phyloP scores from a whole-genome alignment of 2,113 vertebrate species.

The Lophotis ruficrista region DNA sequence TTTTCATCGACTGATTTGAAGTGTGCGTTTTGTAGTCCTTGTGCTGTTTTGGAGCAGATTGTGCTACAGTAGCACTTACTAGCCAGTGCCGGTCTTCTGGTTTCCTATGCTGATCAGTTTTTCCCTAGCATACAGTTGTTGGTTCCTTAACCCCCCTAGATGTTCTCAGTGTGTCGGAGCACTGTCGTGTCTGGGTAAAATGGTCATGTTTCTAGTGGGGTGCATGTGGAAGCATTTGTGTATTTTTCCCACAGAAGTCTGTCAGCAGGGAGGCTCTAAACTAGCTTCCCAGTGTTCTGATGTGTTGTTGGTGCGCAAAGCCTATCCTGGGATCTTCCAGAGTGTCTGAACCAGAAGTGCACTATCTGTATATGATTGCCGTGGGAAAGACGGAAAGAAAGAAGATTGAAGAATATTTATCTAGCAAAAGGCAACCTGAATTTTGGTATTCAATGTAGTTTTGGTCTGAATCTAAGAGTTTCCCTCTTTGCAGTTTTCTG shows the following conservation, averaged over 20 bases:
- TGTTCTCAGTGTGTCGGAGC: background rate
- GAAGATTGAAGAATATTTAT: background rate
- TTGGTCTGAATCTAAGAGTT: background rate
- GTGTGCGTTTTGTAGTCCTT: background rate
- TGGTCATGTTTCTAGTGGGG: background rate
- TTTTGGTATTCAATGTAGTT: background rate
- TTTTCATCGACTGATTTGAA: background rate
- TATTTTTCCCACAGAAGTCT: background rate
- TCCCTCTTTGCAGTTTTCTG: background rate
- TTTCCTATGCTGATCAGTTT: background rate
- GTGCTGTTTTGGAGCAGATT: background rate
- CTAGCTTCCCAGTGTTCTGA: background rate
- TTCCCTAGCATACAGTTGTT: background rate
- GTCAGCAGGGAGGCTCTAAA: background rate
- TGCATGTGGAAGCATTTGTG: background rate
- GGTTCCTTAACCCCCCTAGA: background rate
- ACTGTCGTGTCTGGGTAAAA: background rate
- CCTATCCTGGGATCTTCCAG: background rate
- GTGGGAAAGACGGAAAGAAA: background rate
- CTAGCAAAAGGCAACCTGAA: background rate
- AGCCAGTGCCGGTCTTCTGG: background rate
- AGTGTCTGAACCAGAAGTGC: background rate
- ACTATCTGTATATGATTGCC: background rate
- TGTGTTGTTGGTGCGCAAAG: background rate
- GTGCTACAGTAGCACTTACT: background rate